phyloP scores from a whole-genome alignment of 2,113 vertebrate species.

The Seriola rivoliana region DNA sequence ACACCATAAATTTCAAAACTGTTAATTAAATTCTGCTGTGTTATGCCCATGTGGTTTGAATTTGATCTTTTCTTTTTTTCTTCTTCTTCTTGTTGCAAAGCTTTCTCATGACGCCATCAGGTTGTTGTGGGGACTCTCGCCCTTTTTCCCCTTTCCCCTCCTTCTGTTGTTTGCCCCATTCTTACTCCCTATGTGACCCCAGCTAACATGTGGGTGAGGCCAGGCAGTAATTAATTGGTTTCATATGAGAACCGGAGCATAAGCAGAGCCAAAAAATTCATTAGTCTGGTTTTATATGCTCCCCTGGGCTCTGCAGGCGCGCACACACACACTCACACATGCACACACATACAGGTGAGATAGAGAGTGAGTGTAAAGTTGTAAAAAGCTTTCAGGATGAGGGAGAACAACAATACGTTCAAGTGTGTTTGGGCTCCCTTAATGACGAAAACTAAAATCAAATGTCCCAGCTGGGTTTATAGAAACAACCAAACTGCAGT shows the following conservation, averaged over 20 bases:
- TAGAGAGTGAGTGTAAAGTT: constrained; percentile 4
- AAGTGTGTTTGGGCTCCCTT: constrained; percentile 6
- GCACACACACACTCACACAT: constrained; percentile 4
- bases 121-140: constrained; percentile 49
- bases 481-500: constrained; percentile 26
- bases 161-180: constrained; percentile 31
- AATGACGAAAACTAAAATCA: constrained; percentile 10
- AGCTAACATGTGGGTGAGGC: constrained; percentile 46
- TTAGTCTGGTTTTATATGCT: constrained; percentile 57
- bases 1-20: constrained; percentile 73
- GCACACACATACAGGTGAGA: constrained; percentile 21
- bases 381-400: constrained; percentile 37
- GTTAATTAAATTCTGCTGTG: constrained; percentile 78
- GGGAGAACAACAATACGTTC: constrained; percentile 35
- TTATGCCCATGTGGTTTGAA: constrained; percentile 74
- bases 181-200: constrained; percentile 58
- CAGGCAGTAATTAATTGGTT: constrained; percentile 47
- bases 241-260: constrained; percentile 48
- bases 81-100: constrained; percentile 17
- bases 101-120: constrained; percentile 69
- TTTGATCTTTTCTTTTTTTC: constrained; percentile 42
- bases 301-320: constrained; percentile 26
- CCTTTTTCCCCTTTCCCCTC: not conserved
- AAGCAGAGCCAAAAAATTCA: constrained; percentile 56
- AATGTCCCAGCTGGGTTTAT: constrained; percentile 38